phyloP scores from a whole-genome alignment of 92 coral and sea anemone genomes.

The Desmophyllum pertusum region DNA sequence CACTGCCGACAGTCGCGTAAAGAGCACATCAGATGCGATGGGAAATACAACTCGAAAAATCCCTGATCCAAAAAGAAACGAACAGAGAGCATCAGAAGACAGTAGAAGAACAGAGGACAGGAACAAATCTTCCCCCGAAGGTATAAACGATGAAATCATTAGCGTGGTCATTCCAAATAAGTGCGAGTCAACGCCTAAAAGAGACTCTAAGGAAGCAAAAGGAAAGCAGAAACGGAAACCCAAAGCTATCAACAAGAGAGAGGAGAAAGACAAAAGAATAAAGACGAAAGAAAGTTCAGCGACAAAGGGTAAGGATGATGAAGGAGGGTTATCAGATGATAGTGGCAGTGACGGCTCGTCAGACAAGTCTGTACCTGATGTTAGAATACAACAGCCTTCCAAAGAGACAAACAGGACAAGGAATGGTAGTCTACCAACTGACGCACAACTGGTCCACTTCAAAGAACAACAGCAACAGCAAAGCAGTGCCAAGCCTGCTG shows the following conservation, averaged over 20 bases:
- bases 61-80: conserved; percentile 34
- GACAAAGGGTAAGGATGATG: conserved; percentile 65
- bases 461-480: conserved; percentile 35
- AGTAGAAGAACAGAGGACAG: conserved; percentile 15
- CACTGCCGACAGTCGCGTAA: conserved; percentile 49
- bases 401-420: conserved; percentile 70
- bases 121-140: conserved; percentile 24
- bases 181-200: conserved; percentile 27
- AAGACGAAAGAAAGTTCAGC: conserved; percentile 56
- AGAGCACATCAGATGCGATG: neutral
- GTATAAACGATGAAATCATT: conserved; percentile 21
- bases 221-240: conserved; percentile 80
- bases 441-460: conserved; percentile 24
- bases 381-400: conserved; percentile 53
- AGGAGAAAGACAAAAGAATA: conserved; percentile 65
- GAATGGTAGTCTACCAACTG: conserved; percentile 66
- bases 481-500: conserved; percentile 17
- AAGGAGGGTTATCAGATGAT: conserved; percentile 74
- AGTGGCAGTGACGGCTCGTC: conserved; percentile 78
- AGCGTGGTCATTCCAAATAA: conserved; percentile 32
- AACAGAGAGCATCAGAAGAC: conserved; percentile 26
- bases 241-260: conserved; percentile 67
- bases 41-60: conserved; percentile 43
- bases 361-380: conserved; percentile 69
- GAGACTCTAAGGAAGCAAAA: conserved; percentile 65